Percentiles rank a stretch among this genome's conserved stretches.
phyloP scores from a whole-genome alignment of 2,888 invertebrate genomes.

The Drosophila histrio region DNA sequence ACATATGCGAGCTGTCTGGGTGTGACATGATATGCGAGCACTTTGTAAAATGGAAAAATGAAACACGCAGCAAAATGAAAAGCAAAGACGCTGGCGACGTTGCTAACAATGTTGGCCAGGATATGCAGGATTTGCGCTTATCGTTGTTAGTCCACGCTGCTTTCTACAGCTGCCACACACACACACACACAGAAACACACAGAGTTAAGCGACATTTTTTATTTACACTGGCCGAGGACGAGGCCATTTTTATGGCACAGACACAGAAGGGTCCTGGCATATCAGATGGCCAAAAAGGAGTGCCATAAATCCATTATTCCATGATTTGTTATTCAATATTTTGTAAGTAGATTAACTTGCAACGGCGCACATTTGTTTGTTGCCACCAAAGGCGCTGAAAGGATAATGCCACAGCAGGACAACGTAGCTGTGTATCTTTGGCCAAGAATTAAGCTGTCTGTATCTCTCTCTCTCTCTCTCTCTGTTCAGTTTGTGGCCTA shows the following conservation, averaged over 20 bases:
- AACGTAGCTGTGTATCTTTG: conserved; percentile 21
- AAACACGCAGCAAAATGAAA: conserved; percentile 60
- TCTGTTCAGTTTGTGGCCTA: neutral
- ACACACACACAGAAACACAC: conserved; percentile 3
- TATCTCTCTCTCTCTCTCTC: neutral
- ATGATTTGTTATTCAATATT: conserved; percentile 83
- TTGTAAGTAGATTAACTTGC: conserved; percentile 81
- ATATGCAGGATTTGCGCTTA: conserved; percentile 77
- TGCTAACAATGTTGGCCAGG: conserved; percentile 67
- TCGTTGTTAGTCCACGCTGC: conserved; percentile 44
- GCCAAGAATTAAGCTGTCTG: conserved; percentile 59
- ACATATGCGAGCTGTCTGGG: conserved; percentile 76
- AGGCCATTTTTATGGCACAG: conserved; percentile 68
- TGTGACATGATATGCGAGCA: conserved; percentile 82
- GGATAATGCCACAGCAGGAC: conserved; percentile 63
- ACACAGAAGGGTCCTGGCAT: conserved; percentile 53
- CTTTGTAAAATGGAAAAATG: conserved; percentile 78
- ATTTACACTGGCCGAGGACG: conserved; percentile 55
- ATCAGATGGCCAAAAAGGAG: conserved; percentile 72
- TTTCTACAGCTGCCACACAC: conserved; percentile 19
- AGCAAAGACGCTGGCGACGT: conserved; percentile 48
- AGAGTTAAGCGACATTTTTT: conserved; percentile 65
- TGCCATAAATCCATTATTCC: conserved; percentile 81
- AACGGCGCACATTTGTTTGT: conserved; percentile 77
- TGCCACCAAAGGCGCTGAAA: conserved; percentile 52